Conservation (phyloP, 2,888 invertebrate species). For the Yponomeuta sedellus region DNA sequence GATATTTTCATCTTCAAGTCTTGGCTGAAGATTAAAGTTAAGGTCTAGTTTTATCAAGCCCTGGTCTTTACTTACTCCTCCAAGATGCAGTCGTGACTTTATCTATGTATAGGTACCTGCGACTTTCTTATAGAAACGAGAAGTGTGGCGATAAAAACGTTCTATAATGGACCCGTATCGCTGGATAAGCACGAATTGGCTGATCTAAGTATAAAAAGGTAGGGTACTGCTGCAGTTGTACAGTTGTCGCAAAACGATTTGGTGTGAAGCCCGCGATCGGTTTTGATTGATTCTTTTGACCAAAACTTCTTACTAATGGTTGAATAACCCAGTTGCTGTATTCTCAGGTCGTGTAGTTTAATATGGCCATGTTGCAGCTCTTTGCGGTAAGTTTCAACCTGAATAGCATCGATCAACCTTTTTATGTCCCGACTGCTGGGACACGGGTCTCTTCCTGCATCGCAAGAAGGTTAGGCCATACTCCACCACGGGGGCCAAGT, state of each 20-base stretch:
- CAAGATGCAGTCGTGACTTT: no score
- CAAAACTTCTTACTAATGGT: slow-evolving; percentile 22
- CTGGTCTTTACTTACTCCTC: no score
- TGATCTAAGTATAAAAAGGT: slow-evolving; percentile 16
- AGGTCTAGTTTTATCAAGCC: no score
- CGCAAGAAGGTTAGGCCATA: no score
- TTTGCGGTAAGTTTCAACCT: slow-evolving; percentile 26
- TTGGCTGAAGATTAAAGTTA: no score
- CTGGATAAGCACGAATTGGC: slow-evolving; percentile 16
- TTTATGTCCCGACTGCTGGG: no score
- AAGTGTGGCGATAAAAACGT: neutral
- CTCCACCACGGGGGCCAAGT: no score
- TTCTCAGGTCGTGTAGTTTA: slow-evolving; percentile 24
- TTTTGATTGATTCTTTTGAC: slow-evolving; percentile 3
- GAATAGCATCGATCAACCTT: no score
- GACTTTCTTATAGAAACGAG: no score
- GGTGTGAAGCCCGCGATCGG: neutral
- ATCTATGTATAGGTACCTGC: no score
- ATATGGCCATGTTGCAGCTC: slow-evolving; percentile 26
- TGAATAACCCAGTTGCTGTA: slow-evolving; percentile 38
- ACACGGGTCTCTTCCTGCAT: no score
- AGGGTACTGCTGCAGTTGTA: neutral
- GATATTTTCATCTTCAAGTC: no score
- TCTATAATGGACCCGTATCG: slow-evolving; percentile 4
- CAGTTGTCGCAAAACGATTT: slow-evolving; percentile 9